Evolutionary conservation across 2,888 invertebrate genomes (phyloP).

Genomic region (Heteromyza rotundicornis): DNA sequence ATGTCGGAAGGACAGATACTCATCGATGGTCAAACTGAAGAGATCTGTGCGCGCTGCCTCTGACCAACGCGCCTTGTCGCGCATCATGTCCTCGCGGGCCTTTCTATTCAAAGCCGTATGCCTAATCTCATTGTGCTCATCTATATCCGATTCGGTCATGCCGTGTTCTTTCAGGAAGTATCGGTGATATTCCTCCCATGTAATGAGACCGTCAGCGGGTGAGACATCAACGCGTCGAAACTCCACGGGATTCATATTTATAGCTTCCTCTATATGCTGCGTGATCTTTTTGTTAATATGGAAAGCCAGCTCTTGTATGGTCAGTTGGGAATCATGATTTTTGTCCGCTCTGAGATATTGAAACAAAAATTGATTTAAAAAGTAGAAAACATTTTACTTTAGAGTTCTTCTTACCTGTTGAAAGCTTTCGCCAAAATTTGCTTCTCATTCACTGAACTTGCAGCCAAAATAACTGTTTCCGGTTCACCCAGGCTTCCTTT

Average conservation of each 20-base stretch:
- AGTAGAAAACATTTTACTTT: neutral
- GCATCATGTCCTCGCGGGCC: slow-evolving; percentile 75
- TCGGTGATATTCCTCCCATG: slow-evolving; percentile 82
- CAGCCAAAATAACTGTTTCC: slow-evolving; percentile 65
- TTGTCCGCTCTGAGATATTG: slow-evolving; percentile 68
- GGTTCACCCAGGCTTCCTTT: slow-evolving; percentile 49
- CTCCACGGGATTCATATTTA: slow-evolving; percentile 71
- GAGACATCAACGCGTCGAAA: slow-evolving; percentile 72
- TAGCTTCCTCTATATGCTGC: slow-evolving; percentile 72
- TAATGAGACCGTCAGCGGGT: slow-evolving; percentile 70
- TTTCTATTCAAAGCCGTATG: slow-evolving; percentile 70
- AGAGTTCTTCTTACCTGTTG: slow-evolving; percentile 61
- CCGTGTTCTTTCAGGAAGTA: slow-evolving; percentile 76
- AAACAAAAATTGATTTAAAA: neutral
- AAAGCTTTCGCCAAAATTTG: slow-evolving; percentile 63
- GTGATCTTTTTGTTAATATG: slow-evolving; percentile 74
- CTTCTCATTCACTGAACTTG: slow-evolving; percentile 63
- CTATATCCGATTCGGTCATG: slow-evolving; percentile 69
- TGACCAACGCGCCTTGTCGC: slow-evolving; percentile 78
- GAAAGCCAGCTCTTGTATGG: slow-evolving; percentile 69
- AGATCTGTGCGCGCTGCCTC: slow-evolving; percentile 78
- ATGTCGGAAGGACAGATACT: slow-evolving; percentile 81
- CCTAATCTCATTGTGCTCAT: slow-evolving; percentile 70
- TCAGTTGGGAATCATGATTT: slow-evolving; percentile 66
- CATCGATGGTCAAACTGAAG: slow-evolving; percentile 75